Evolutionary conservation across 2,888 invertebrate species (phyloP), one percentile per base, ranked within the genome.

Genomic region (Eupithecia vulgata): DNA sequence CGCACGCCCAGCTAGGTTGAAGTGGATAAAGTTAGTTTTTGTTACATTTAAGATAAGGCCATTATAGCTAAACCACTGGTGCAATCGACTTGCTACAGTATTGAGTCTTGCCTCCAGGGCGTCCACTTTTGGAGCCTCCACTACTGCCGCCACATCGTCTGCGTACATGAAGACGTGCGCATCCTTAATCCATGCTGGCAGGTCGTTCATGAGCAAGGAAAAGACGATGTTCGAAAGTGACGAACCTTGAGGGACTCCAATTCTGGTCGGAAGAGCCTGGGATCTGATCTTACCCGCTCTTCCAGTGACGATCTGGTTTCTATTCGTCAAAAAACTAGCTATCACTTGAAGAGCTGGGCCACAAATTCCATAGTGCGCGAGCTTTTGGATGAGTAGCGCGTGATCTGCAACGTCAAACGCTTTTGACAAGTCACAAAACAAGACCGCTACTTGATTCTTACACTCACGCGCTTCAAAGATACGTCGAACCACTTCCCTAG

Each of bases 51-150:
- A 17, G 30, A 62, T 15, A 0, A 62, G 62, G 35, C 62, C 62
- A 35, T 62, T 62, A 15, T 35, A 17, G 35, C 62, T 62, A 62
- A 62, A 62, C 62, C 62, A 62, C 34, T 62, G 30, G 12, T 62
- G 62, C 35, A 62, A 17, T 15, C 15, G 3, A 30, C 62, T 30
- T 62, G 62, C 62, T 34, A 62, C 35, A 4, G 62, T 15, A 17
- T 35, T 62, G 13, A 62, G 35, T 62, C 35, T 62, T 15, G 6
- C 35, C n/a, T 62, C 34, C 17, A 62, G 35, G 1, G 17, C 15
- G 30, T 30, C 25, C 5, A 62, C 15, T 12, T 8, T 13, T 12
- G 17, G 13, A 34, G 62, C 35, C 30, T 62, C 62, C 1, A 59
- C 59, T 13, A 48, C 48, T 48, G 48, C 48, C n/a, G 48, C 48